These are phyloP conservation scores for Conus ventricosus DNA, from an alignment of 1,140 invertebrate species.

Conservation along the genomic window DNA sequence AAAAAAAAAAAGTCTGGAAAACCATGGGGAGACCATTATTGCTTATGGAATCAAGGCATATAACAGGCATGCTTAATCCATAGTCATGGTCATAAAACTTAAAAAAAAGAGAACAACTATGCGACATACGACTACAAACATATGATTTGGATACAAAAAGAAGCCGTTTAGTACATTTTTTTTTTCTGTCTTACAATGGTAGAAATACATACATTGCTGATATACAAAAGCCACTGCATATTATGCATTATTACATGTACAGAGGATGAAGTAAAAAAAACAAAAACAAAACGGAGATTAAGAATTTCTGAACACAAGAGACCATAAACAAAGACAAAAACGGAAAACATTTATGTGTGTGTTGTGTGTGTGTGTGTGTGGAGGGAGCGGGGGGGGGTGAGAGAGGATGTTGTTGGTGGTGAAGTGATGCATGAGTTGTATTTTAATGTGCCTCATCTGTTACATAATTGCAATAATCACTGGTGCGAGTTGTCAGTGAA, in stretches of 20 bases:
- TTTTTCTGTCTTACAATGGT: too few relatives aligned
- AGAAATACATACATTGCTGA: background rate
- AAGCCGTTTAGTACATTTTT: background rate
- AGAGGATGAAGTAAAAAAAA: background rate
- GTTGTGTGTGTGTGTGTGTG: too few relatives aligned
- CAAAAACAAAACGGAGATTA: background rate
- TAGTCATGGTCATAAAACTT: background rate
- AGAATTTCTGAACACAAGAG: background rate
- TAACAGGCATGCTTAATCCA: background rate
- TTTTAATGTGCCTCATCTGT: too few relatives aligned
- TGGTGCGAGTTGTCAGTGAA: background rate
- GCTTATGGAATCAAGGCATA: background rate
- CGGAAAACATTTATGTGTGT: too few relatives aligned
- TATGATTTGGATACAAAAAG: background rate
- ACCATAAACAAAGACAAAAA: background rate
- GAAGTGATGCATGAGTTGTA: too few relatives aligned
- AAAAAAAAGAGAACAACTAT: background rate
- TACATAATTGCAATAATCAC: too few relatives aligned
- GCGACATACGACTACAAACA: background rate
- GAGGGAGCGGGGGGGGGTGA: too few relatives aligned
- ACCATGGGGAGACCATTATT: background rate
- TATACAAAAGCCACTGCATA: background rate
- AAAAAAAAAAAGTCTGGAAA: background rate
- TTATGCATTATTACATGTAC: slow-evolving; percentile 19
- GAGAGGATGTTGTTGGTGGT: too few relatives aligned